A percentile compares a stretch with the other conserved stretches of the same genome.
These are phyloP conservation scores for Lepeophtheirus nordmannii DNA, from an alignment of 2,888 invertebrate species.

Conservation along the genomic window DNA sequence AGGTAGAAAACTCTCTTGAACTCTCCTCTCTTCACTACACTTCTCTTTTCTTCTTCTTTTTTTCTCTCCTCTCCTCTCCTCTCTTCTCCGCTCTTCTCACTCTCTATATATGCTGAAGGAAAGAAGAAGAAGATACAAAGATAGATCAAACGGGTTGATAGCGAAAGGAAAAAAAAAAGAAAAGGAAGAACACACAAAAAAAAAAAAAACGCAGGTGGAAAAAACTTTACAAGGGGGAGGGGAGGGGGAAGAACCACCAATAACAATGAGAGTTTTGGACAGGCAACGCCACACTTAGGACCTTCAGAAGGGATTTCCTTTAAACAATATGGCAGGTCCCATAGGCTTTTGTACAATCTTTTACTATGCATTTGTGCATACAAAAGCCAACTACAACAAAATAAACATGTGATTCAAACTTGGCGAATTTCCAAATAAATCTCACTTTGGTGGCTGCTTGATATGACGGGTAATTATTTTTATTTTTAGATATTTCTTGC, in stretches of 20 bases:
- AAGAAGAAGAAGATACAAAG: background rate
- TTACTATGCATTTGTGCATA: background rate
- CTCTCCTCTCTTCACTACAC: too few species aligned
- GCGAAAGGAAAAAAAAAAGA: slow-evolving; percentile 6
- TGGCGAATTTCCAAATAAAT: background rate
- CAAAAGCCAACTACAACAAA: background rate
- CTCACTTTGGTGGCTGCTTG: too few species aligned
- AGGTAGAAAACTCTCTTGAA: too few species aligned
- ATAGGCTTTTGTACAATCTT: background rate
- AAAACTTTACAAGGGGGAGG: background rate
- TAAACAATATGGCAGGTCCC: background rate
- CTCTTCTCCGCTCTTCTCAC: too few species aligned
- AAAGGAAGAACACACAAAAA: background rate
- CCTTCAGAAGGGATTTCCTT: background rate
- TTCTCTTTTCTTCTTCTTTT: too few species aligned
- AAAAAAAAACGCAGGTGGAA: slow-evolving; percentile 3
- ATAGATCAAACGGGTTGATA: background rate
- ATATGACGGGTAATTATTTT: too few species aligned
- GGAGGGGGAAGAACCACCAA: background rate
- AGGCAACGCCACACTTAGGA: slow-evolving; percentile 4
- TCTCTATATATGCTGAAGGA: too few species aligned
- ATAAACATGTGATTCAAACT: slow-evolving; percentile 1
- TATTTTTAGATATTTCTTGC: too few species aligned
- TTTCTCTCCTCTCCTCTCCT: too few species aligned
- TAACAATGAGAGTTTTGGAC: background rate